Evolutionary conservation across 2,888 invertebrate genomes (phyloP), one percentile per base, ranked within the genome.

Genomic region (Epinotia ramella): DNA sequence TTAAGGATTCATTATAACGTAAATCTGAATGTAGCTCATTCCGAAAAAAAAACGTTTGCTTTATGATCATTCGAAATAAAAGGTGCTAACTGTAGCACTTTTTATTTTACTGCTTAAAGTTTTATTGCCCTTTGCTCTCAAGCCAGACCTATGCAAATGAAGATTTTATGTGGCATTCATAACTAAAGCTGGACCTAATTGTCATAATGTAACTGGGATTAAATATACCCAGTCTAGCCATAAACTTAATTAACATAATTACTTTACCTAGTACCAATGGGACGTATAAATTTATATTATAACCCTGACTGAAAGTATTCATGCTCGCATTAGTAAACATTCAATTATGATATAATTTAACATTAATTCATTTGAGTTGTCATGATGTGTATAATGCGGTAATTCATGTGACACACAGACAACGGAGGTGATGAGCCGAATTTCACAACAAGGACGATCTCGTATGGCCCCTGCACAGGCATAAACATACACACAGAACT

Each of bases 361-460:
- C 81, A 84, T 87, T 86, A 86, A 86, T 86, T 86, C 78, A 80
- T 80, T 78, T 77, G 77, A 79, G 78, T 78, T 83, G 84, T 82
- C 84, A 82, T 82, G 80, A 82, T 80, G 83, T 81, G 79, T 71
- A 63, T 64, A 64, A 75, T 69, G 57, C 53, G 7, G 49, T 57
- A 68, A 33, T 71, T 60, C 71, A 46, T n/a, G 62, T 71, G 65
- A 71, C 75, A 71, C 71, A 76, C 71, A 1, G 71, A 13, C 44
- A 4, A 3, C 5, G 3, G 24, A 56, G 20, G 67, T 62, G 11
- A 13, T 53, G n/a, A n/a, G 49, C 5, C 16, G 49, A 49, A 49
- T 16, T 44, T 9, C 9, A 12, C 44, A 3, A 44, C 12, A 3
- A 44, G 33, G 33, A 33, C 24, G 24, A 28, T 7, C 6, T 7